phyloP scores from a whole-genome alignment of 2,888 invertebrate species.

The Pyrochroa serraticornis region DNA sequence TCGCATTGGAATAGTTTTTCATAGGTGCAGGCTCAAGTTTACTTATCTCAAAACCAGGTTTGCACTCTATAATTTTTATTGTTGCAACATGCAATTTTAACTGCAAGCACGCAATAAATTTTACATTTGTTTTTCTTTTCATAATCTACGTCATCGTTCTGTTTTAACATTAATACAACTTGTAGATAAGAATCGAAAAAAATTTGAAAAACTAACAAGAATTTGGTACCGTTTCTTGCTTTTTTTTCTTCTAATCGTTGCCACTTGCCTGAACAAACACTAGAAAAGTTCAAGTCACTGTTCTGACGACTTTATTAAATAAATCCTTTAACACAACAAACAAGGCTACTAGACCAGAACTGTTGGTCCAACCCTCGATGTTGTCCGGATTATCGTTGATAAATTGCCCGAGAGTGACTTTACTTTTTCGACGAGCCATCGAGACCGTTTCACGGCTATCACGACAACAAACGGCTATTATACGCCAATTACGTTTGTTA shows the following conservation, averaged over 20 bases:
- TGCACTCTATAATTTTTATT: too few species aligned
- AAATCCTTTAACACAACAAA: constrained; percentile 18
- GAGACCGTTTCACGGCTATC: constrained; percentile 17
- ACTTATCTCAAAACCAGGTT: too few species aligned
- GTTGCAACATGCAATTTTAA: too few species aligned
- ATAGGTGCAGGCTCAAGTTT: too few species aligned
- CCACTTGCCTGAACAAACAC: constrained; percentile 1
- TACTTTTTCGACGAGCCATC: constrained; percentile 11
- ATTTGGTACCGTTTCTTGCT: too few species aligned
- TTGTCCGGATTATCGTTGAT: constrained; percentile 16
- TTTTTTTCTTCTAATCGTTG: background rate
- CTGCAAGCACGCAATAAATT: too few species aligned
- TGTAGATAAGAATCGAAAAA: too few species aligned
- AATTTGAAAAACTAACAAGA: too few species aligned
- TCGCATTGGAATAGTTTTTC: too few species aligned
- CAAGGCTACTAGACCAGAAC: background rate
- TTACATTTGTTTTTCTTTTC: too few species aligned
- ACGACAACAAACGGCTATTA: constrained; percentile 17
- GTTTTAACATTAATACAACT: too few species aligned
- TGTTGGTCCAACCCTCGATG: constrained; percentile 12
- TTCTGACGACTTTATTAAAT: constrained; percentile 15
- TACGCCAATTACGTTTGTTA: constrained; percentile 20
- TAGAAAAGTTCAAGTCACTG: constrained; percentile 8
- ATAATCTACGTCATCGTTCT: too few species aligned
- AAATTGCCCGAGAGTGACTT: constrained; percentile 20